A percentile compares a stretch with the other conserved stretches of the same genome.
Evolutionary conservation across 2,888 invertebrate genomes (phyloP).

Genomic region (Agrochola circellaris): DNA sequence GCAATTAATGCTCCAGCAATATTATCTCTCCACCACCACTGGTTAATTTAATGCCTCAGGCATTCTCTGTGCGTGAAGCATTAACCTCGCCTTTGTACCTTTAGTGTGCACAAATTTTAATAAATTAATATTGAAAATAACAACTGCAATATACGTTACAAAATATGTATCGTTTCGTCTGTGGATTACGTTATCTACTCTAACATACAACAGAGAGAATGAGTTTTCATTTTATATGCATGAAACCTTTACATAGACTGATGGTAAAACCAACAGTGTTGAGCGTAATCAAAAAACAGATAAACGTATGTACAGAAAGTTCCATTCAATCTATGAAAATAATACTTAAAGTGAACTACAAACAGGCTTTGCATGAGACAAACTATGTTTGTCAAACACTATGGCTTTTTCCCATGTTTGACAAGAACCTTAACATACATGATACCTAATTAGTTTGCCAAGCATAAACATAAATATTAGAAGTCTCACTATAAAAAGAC

Average conservation of each 20-base stretch:
- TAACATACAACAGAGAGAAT: neutral
- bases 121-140: neutral
- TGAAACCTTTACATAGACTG: conserved; percentile 22
- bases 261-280: conserved; percentile 1
- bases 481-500: neutral
- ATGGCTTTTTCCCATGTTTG: neutral
- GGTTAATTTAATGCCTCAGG: neutral
- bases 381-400: neutral
- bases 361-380: neutral
- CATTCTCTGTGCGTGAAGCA: neutral
- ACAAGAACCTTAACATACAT: neutral
- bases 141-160: neutral
- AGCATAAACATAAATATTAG: neutral
- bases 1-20: neutral
- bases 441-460: neutral
- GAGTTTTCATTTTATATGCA: conserved; percentile 17
- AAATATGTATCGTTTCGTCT: neutral
- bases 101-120: neutral
- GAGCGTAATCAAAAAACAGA: neutral
- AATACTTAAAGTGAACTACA: neutral
- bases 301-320: neutral
- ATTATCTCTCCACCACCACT: too few species aligned
- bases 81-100: neutral
- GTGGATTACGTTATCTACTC: neutral
- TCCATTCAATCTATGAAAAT: conserved; percentile 1